Evolutionary conservation across 1,140 invertebrate genomes (phyloP).

Genomic region (Drosophila quadrilineata): DNA sequence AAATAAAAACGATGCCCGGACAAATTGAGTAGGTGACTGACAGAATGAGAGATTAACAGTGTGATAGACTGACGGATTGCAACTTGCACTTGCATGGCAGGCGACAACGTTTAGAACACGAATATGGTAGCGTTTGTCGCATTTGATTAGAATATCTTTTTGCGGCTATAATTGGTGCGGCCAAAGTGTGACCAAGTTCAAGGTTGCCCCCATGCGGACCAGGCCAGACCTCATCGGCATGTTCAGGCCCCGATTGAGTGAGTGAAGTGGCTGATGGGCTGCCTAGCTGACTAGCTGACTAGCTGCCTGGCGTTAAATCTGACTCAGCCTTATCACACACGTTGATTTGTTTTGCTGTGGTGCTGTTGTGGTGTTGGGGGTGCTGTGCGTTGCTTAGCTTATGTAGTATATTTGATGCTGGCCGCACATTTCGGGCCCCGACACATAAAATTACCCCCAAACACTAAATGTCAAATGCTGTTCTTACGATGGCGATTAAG

Average conservation of each 20-base stretch:
- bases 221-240: conserved; percentile 48
- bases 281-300: no score
- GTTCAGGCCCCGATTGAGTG: conserved; percentile 64
- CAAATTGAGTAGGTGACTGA: no score
- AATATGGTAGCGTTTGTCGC: no score
- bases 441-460: conserved; percentile 17
- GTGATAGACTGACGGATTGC: not conserved
- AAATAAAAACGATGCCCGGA: no score
- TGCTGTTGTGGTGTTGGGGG: conserved; percentile 34
- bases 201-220: conserved; percentile 34
- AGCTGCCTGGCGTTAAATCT: conserved; percentile 36
- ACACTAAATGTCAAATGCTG: conserved; percentile 26
- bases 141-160: no score
- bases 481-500: no score
- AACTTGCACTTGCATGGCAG: not conserved
- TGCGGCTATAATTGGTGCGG: no score
- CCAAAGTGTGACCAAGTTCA: conserved; percentile 49
- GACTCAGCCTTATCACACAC: conserved; percentile 60
- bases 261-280: conserved; percentile 7
- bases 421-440: conserved; percentile 65
- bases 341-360: conserved; percentile 14
- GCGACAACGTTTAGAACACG: no score
- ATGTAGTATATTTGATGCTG: conserved; percentile 44
- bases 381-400: conserved; percentile 13
- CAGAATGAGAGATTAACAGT: not conserved